Conservation (phyloP, 2,113 vertebrate species). For the Eudyptes chrysolophus region DNA sequence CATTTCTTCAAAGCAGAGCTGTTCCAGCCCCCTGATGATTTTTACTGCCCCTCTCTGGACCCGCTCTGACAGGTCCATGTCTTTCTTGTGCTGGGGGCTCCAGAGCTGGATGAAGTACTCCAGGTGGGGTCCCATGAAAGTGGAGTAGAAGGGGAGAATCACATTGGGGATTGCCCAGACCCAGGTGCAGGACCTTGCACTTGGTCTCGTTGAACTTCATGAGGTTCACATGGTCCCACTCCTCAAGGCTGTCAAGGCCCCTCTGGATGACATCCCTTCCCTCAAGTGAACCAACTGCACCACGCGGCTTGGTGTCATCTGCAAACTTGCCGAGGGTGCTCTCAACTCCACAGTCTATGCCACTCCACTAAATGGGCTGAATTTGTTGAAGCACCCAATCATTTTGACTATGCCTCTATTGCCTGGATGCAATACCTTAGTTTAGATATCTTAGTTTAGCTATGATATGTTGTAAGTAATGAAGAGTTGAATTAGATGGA, state of each 20-base stretch:
- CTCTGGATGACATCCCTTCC: not conserved
- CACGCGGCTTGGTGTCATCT: not conserved
- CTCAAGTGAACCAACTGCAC: not conserved
- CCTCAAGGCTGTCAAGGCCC: not conserved
- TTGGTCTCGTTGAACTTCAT: not conserved
- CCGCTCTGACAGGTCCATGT: fast-evolving
- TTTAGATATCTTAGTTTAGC: not conserved
- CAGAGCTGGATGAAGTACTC: not conserved
- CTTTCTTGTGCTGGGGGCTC: not conserved
- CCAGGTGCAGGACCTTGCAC: fast-evolving
- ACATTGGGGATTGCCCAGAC: fast-evolving
- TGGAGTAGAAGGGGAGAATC: fast-evolving
- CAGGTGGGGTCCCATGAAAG: not conserved
- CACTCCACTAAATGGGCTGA: not conserved
- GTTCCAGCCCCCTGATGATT: not conserved
- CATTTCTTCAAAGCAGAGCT: not conserved
- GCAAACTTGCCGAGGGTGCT: not conserved
- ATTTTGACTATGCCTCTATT: not conserved
- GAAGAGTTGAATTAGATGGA: not conserved
- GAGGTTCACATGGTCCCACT: not conserved
- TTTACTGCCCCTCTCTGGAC: fast-evolving
- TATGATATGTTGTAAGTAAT: not conserved
- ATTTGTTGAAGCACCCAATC: not conserved
- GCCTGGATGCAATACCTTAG: not conserved
- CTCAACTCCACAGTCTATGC: too few species aligned